Conservation (phyloP, 2,888 invertebrate genomes). For the Cerastis leucographa region DNA sequence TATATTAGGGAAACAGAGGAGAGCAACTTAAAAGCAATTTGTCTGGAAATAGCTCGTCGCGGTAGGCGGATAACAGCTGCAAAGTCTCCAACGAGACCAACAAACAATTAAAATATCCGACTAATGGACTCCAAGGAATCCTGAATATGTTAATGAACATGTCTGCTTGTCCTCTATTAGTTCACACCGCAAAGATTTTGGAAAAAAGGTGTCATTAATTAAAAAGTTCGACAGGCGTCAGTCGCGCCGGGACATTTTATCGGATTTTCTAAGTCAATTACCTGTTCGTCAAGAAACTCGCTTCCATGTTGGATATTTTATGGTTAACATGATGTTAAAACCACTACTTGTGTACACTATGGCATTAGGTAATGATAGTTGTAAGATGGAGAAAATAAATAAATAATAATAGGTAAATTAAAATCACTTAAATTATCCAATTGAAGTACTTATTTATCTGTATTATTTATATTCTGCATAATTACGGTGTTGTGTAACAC, state of each 20-base stretch:
- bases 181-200: slow-evolving; percentile 75
- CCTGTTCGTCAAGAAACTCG: slow-evolving; percentile 35
- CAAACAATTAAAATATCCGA: slow-evolving; percentile 90
- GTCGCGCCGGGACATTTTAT: slow-evolving; percentile 56
- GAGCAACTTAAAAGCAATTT: slow-evolving; percentile 87
- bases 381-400: too few species aligned
- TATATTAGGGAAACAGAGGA: slow-evolving; percentile 79
- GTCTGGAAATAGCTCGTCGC: slow-evolving; percentile 87
- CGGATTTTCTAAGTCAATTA: slow-evolving; percentile 69
- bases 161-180: slow-evolving; percentile 84
- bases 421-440: not conserved
- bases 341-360: too few species aligned
- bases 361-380: too few species aligned
- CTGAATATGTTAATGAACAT: slow-evolving; percentile 89
- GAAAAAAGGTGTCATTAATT: slow-evolving; percentile 79
- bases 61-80: slow-evolving; percentile 87
- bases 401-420: too few species aligned
- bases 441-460: too few species aligned
- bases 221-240: slow-evolving; percentile 76
- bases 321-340: not conserved
- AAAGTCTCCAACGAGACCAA: slow-evolving; percentile 81
- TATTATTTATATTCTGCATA: not conserved
- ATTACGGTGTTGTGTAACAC: not conserved
- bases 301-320: slow-evolving; percentile 7
- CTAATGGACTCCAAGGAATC: slow-evolving; percentile 89